Base-by-base conservation (phyloP, 2,797 vertebrate genomes). In the Myotis planiceps region DNA sequence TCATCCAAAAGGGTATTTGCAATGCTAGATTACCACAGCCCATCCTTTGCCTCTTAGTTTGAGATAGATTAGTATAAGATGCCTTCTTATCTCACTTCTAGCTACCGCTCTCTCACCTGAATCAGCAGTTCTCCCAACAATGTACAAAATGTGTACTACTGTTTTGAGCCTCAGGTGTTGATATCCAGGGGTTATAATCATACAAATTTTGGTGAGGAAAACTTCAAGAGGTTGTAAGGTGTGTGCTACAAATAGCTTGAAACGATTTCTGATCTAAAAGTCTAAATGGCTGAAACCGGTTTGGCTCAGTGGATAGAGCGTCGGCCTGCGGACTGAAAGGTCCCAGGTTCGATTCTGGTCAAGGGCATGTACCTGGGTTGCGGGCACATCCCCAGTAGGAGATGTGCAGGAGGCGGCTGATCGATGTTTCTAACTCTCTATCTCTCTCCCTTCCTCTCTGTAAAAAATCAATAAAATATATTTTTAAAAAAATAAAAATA, bases 191-290 rank as follows among this genome's bases (percentile, higher is more conserved):
- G 79, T 83, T 81, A 82, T 9, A 86, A 74, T 65, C 75, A 49
- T 14, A 85, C n/a, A 69, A 14, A 68, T 91, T 93, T 45, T 93
- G 55, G 58, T 79, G 55, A 32, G 15, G 37, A 66, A 53, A 86
- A 92, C 53, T 69, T 71, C 51, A 84, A 92, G 68, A 83, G 78
- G 27, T 19, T 83, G 69, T 92, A 96, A 93, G 32, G 23, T 88
- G 9, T 60, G 5, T 69, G 60, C 71, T 81, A 92, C 5, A 55
- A 63, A 90, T 1, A 96, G 39, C n/a, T 23, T 68, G 37, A 95
- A 91, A 72, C 80, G 51, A 80, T 58, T 86, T 92, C 53, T 34
- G 37, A 75, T 37, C n/a, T 90, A 80, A 80, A 86, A 82, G 18
- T 71, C 72, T 83, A 68, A 65, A 66, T 8, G 19, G 9, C n/a